Percentiles rank a stretch among this genome's conserved stretches.
Conservation (phyloP, 2,888 invertebrate genomes). For the Synanthedon andrenaeformis region DNA sequence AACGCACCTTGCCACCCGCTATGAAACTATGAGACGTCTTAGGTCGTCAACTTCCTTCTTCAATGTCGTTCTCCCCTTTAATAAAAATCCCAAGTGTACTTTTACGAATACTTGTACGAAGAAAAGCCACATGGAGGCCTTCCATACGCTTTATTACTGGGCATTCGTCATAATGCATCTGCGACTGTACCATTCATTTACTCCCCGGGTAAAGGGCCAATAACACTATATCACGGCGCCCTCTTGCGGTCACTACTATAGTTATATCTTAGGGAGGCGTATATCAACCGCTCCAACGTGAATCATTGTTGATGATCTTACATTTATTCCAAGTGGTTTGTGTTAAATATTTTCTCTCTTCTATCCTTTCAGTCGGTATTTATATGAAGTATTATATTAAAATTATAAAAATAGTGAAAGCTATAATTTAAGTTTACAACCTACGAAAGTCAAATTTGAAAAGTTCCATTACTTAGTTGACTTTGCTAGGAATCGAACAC, state of each 20-base stretch:
- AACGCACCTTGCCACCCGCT: background rate
- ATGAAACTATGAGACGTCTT: background rate
- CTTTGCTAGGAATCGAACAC: too few relatives aligned
- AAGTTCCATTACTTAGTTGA: too few relatives aligned
- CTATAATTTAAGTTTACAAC: too few relatives aligned
- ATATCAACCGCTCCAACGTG: constrained; percentile 4
- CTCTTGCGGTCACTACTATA: constrained; percentile 11
- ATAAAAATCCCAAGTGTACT: too few relatives aligned
- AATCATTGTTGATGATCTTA: constrained; percentile 23
- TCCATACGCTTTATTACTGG: constrained; percentile 4
- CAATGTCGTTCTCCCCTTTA: background rate
- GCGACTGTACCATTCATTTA: constrained; percentile 6
- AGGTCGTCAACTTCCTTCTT: background rate
- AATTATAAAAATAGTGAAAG: too few relatives aligned
- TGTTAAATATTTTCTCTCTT: background rate
- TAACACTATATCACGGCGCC: constrained; percentile 16
- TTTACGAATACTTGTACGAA: too few relatives aligned
- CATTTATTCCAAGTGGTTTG: constrained; percentile 22
- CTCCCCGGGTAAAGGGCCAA: constrained; percentile 8
- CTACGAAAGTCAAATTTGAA: too few relatives aligned
- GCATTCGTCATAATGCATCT: constrained; percentile 9
- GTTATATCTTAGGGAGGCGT: background rate
- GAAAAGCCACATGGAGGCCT: background rate
- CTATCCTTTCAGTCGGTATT: background rate
- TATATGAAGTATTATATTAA: background rate